Percentiles rank a stretch among this genome's conserved stretches.
Evolutionary conservation across 2,113 vertebrate species (phyloP).

Genomic region (Geothlypis trichas): DNA sequence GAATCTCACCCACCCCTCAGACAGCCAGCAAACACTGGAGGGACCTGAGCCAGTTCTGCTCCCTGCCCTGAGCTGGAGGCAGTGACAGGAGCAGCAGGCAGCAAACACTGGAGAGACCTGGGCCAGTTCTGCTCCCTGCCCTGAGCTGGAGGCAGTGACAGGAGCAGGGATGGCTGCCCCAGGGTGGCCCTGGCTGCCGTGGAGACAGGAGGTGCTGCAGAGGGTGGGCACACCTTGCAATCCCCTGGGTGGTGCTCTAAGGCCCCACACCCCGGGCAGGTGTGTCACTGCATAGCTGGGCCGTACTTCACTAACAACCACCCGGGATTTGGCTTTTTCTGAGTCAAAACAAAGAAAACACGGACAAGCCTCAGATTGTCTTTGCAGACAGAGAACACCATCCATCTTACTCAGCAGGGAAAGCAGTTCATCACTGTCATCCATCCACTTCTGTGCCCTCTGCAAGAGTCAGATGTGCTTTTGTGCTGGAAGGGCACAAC

Average conservation of each 20-base stretch:
- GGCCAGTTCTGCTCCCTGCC: not conserved
- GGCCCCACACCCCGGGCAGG: not conserved
- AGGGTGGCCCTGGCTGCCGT: not conserved
- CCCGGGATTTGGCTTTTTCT: fast-evolving
- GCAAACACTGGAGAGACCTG: not conserved
- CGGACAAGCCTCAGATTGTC: not conserved
- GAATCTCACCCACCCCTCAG: fast-evolving
- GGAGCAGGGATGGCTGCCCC: not conserved
- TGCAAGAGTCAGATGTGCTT: not conserved
- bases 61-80: not conserved
- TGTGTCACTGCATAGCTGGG: not conserved
- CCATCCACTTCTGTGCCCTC: not conserved
- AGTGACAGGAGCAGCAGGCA: not conserved
- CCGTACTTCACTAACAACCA: not conserved
- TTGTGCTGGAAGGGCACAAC: not conserved
- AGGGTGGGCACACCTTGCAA: not conserved
- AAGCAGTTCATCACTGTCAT: not conserved
- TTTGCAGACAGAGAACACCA: not conserved
- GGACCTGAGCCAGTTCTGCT: not conserved
- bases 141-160: not conserved
- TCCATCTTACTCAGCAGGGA: not conserved
- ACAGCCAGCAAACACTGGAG: not conserved
- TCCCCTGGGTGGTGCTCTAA: not conserved
- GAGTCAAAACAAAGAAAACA: not conserved
- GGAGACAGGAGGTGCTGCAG: not conserved